Evolutionary conservation across 2,797 vertebrate species (phyloP).

Genomic region (Aselliscus stoliczkanus): DNA sequence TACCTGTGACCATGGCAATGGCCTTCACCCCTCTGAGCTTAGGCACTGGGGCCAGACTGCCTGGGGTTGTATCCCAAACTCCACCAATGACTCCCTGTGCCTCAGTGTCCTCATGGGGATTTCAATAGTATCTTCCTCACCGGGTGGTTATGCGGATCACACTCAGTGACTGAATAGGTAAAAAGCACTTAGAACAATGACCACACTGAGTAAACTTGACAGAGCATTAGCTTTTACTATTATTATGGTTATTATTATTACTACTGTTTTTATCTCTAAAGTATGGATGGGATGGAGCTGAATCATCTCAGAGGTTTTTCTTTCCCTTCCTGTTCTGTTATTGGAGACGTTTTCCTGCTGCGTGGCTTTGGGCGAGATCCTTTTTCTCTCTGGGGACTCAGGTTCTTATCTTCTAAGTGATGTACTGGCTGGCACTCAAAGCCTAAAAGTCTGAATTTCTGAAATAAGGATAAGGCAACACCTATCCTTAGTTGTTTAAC

Average conservation of each 20-base stretch:
- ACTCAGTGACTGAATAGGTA: neutral
- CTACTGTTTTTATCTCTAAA: neutral
- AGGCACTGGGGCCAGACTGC: neutral
- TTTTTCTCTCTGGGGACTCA: neutral
- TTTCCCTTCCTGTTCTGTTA: neutral
- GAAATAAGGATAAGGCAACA: neutral
- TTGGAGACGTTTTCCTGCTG: neutral
- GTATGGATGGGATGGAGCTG: neutral
- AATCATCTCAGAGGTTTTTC: neutral
- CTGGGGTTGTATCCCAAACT: neutral
- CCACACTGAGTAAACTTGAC: neutral
- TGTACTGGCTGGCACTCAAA: neutral
- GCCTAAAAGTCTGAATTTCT: neutral
- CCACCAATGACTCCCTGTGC: neutral
- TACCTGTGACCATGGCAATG: neutral
- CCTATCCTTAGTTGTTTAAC: neutral
- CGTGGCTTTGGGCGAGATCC: neutral
- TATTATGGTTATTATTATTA: neutral
- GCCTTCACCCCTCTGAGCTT: neutral
- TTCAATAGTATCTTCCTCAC: neutral
- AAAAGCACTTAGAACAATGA: neutral
- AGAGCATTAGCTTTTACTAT: neutral
- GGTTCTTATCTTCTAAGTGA: neutral
- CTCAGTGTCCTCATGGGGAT: neutral
- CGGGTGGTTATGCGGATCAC: neutral